A percentile compares a stretch with the other conserved stretches of the same genome.
Evolutionary conservation across 2,113 vertebrate species (phyloP).

Genomic region (Hypanus sabinus): DNA sequence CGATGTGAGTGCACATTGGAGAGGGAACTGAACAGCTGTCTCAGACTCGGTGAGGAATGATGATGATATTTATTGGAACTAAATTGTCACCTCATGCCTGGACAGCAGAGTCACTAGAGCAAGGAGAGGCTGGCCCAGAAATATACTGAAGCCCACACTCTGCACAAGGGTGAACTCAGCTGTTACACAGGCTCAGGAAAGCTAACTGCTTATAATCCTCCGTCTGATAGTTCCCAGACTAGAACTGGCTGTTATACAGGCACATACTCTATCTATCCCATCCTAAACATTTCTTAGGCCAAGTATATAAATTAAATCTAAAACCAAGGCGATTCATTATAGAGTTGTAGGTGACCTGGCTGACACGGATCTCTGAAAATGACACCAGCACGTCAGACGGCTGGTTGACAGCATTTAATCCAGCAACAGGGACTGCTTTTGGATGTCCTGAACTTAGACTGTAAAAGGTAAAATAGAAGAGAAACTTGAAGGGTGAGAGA

Average conservation of each 20-base stretch:
- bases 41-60: neutral
- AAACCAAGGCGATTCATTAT: neutral
- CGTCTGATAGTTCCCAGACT: neutral
- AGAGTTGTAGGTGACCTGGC: neutral
- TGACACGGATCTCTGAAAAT: neutral
- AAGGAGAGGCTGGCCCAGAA: neutral
- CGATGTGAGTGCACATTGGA: neutral
- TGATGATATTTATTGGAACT: neutral
- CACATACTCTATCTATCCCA: neutral
- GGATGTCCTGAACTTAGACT: no score
- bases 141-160: neutral
- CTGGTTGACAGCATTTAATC: no score
- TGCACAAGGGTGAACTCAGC: neutral
- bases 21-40: constrained; percentile 14
- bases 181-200: neutral
- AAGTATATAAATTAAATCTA: neutral
- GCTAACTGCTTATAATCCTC: neutral
- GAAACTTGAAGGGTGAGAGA: no score
- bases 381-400: no score
- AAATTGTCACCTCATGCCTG: neutral
- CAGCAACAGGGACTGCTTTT: no score
- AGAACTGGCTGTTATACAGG: neutral
- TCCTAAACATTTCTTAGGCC: neutral
- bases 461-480: no score
- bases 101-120: neutral